These are phyloP conservation scores for Numenius phaeopus DNA, from an alignment of 2,797 vertebrate genomes.

Conservation along the genomic window DNA sequence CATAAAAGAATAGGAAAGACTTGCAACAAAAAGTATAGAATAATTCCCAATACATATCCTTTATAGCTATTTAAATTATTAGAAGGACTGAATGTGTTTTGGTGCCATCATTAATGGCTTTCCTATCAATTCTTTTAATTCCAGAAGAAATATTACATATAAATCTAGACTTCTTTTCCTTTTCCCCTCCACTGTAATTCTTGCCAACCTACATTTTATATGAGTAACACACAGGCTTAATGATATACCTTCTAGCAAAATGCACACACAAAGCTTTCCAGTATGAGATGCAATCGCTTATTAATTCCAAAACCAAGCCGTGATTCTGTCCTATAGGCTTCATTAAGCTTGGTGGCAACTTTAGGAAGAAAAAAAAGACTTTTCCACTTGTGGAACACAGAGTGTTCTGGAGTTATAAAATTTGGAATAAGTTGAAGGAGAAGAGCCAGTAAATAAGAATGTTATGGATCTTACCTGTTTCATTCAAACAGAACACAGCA, in stretches of 20 bases:
- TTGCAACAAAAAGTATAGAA: neutral
- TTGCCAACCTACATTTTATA: neutral
- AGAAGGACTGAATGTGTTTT: neutral
- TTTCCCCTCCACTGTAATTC: neutral
- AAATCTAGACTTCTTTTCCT: neutral
- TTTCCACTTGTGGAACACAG: neutral
- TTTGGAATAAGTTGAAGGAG: neutral
- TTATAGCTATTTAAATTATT: neutral
- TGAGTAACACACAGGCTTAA: neutral
- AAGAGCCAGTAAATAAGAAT: neutral
- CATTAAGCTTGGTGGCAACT: neutral
- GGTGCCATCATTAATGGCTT: neutral
- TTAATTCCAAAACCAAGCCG: neutral
- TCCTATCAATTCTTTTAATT: neutral
- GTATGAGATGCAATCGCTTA: neutral
- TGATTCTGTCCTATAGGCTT: neutral
- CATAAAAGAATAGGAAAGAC: neutral
- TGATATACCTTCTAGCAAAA: constrained; percentile 13
- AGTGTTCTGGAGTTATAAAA: neutral
- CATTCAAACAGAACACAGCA: neutral
- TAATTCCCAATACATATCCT: neutral
- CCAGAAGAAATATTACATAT: neutral
- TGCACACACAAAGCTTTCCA: neutral
- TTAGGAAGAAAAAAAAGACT: neutral
- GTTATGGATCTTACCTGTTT: neutral